Percentiles rank a stretch among this genome's conserved stretches.
Evolutionary conservation across 2,888 invertebrate genomes (phyloP).

Genomic region (Andricus quercusramuli): DNA sequence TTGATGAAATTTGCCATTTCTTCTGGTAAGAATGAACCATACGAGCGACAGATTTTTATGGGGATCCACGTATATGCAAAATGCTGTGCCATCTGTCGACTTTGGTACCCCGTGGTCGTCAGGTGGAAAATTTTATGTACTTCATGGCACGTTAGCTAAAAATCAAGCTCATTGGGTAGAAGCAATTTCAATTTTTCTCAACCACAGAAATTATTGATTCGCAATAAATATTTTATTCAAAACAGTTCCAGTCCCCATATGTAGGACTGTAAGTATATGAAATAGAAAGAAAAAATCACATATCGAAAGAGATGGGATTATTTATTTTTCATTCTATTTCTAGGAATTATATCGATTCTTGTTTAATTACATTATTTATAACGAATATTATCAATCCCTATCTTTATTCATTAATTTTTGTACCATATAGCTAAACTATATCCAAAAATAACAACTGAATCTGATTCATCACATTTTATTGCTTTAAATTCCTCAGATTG

Average conservation of each 20-base stretch:
- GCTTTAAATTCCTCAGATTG: too few species aligned
- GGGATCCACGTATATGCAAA: constrained; percentile 48
- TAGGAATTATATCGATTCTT: too few species aligned
- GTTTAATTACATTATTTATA: too few species aligned
- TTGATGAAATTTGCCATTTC: not conserved
- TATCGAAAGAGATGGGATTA: too few species aligned
- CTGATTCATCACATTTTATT: too few species aligned
- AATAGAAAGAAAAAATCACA: not conserved
- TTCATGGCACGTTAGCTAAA: constrained; percentile 41
- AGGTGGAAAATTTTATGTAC: constrained; percentile 47
- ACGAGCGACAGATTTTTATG: constrained; percentile 50
- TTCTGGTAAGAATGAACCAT: not conserved
- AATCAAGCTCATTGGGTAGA: not conserved
- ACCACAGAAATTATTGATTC: constrained; percentile 11
- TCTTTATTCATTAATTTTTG: too few species aligned
- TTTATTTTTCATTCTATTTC: too few species aligned
- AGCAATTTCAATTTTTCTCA: constrained; percentile 34
- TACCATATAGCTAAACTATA: too few species aligned
- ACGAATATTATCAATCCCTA: too few species aligned
- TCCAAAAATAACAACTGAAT: too few species aligned
- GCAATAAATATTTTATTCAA: not conserved
- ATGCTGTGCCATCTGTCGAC: constrained; percentile 51
- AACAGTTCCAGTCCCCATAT: not conserved
- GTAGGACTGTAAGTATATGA: not conserved
- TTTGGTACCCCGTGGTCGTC: constrained; percentile 41